These are phyloP conservation scores for Agriopis aurantiaria DNA, from an alignment of 2,888 invertebrate genomes.

Conservation along the genomic window DNA sequence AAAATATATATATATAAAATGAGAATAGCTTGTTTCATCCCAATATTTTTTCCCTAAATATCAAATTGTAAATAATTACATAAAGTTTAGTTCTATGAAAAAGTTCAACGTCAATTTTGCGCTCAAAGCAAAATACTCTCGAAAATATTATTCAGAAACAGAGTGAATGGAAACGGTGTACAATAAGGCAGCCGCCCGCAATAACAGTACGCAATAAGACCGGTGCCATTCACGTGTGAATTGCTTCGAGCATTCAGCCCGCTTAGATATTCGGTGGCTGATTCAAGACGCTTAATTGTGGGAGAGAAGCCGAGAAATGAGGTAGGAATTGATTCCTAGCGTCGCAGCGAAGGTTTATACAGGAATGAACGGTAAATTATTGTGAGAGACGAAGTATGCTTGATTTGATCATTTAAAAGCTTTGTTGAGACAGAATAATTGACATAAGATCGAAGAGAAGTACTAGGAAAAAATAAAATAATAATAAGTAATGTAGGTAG, in stretches of 20 bases:
- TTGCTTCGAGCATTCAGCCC: constrained; percentile 9
- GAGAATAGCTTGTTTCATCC: no score
- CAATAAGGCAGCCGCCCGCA: constrained; percentile 18
- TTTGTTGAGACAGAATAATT: no score
- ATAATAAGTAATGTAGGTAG: no score
- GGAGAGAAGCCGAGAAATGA: constrained; percentile 15
- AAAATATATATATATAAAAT: no score
- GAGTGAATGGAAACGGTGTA: neutral
- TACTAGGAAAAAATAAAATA: no score
- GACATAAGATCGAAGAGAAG: no score
- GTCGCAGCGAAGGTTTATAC: neutral
- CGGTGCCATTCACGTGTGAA: constrained; percentile 26
- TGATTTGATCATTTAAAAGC: neutral
- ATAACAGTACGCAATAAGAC: constrained; percentile 22
- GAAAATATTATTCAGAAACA: neutral
- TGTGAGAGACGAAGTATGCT: neutral
- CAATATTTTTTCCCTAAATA: no score
- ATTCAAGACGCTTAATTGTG: constrained; percentile 26
- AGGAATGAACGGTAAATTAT: neutral
- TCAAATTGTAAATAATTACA: no score
- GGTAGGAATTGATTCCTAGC: constrained; percentile 22
- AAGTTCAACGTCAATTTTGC: neutral
- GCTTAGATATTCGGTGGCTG: constrained; percentile 24
- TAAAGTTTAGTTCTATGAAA: neutral
- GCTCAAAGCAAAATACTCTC: neutral